These are phyloP conservation scores for Whitmania pigra DNA, from an alignment of 1,140 invertebrate species.

Conservation along the genomic window DNA sequence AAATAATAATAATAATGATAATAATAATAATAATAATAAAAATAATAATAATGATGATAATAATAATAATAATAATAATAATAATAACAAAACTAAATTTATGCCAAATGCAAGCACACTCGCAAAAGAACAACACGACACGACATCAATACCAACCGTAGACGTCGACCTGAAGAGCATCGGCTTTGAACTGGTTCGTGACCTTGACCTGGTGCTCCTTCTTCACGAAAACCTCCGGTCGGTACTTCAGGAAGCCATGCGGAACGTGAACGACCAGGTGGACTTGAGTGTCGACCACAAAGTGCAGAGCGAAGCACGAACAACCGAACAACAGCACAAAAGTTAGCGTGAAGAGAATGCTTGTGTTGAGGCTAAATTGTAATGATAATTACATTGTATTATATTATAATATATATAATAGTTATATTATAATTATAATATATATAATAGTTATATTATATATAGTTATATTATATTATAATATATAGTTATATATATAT, in stretches of 20 bases:
- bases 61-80: too few species aligned
- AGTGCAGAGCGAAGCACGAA: not conserved
- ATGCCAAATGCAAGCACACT: too few species aligned
- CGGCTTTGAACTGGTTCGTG: constrained; percentile 9
- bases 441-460: too few species aligned
- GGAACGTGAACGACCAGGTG: constrained; percentile 20
- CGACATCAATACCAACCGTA: constrained; percentile 16
- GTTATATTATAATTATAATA: too few species aligned
- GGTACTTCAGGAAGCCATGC: constrained; percentile 17
- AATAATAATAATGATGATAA: too few species aligned
- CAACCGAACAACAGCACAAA: constrained; percentile 11
- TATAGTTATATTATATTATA: too few species aligned
- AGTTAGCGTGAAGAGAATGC: constrained; percentile 14
- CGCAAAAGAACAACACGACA: not conserved
- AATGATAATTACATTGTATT: too few species aligned
- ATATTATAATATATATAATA: not conserved
- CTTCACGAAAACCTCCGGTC: constrained; percentile 18
- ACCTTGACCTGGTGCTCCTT: not conserved
- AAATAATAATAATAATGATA: too few species aligned
- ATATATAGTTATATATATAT: too few species aligned
- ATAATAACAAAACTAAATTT: too few species aligned
- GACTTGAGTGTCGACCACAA: not conserved
- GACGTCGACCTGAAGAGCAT: constrained; percentile 15
- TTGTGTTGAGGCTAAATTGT: constrained; percentile 21
- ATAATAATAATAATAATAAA: too few species aligned